Evolutionary conservation across 2,797 vertebrate genomes (phyloP).

Genomic region (Sylvilagus floridanus): DNA sequence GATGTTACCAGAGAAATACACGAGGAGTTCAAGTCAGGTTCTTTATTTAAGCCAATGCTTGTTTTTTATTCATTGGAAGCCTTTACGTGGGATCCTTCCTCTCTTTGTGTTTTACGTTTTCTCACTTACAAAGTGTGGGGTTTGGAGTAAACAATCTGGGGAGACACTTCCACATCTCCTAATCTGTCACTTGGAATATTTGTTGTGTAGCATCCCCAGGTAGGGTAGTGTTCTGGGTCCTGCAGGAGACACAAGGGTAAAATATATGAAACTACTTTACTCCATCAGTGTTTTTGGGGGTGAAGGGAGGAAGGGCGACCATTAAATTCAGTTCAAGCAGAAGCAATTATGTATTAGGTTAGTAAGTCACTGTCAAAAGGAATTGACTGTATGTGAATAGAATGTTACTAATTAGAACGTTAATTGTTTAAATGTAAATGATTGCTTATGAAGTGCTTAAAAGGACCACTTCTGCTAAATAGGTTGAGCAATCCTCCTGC

Average conservation of each 20-base stretch:
- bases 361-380: slow-evolving; percentile 60
- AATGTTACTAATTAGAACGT: slow-evolving; percentile 71
- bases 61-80: not conserved
- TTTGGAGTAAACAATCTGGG: slow-evolving; percentile 7
- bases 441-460: slow-evolving; percentile 69
- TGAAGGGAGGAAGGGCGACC: not conserved
- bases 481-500: slow-evolving; percentile 65
- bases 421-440: slow-evolving; percentile 77
- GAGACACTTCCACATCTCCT: not conserved
- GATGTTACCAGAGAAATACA: not conserved
- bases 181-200: not conserved
- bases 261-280: not conserved
- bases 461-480: slow-evolving; percentile 68
- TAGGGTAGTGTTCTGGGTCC: not conserved
- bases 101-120: not conserved
- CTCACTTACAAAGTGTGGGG: not conserved
- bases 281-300: not conserved
- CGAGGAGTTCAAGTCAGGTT: not conserved
- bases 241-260: not conserved
- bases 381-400: slow-evolving; percentile 60
- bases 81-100: not conserved
- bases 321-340: slow-evolving; percentile 31
- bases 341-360: slow-evolving; percentile 44
- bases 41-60: slow-evolving; percentile 25
- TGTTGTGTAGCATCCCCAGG: not conserved